Base-by-base conservation (phyloP, 2,888 invertebrate genomes). In the Anorthoa munda region DNA sequence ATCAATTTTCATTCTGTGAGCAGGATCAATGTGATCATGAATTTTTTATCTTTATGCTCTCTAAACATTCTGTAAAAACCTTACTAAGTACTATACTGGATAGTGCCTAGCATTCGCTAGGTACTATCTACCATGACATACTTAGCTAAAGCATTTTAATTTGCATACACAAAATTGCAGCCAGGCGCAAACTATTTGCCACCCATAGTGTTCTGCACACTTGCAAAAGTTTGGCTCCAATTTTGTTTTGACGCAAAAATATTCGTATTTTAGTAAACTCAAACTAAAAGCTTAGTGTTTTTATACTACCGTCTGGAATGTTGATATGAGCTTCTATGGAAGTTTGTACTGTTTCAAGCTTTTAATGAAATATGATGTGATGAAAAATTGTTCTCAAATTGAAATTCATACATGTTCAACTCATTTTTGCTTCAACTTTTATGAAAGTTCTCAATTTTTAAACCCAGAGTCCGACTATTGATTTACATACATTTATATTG, bases 391-490 rank as follows among this genome's bases (percentile, higher is more conserved):
- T 45, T 18, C 48, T 45, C 18, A 21, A 48, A 45, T 65, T 7
- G 15, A 45, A 45, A 56, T 31, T 31, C 13, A 15, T 26, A 12
- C 1, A 21, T 15, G n/a, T 18, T 50, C 11, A 51, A n/a, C 13
- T 23, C 23, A 39, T 66, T 66, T 46, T 66, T 50, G 48, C 4
- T 69, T 48, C n/a, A 55, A 55, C 4, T 26, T 39, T 68, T n/a
- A 15, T 17, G 39, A 9, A 45, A 65, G 2, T n/a, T 50, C 21
- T 67, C 17, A 11, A 31, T 46, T 18, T 23, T 15, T 46, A 18
- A n/a, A 15, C 55, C 15, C 21, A 15, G 23, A 21, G 15, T 7
- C 15, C 39, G 21, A 23, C n/a, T 31, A n/a, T 55, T 48, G 21
- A 39, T 18, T 31, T 45, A 13, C 2, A 12, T 51, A 23, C 0